phyloP scores from a whole-genome alignment of 2,888 invertebrate genomes.

The Agrenia bidenticulata region DNA sequence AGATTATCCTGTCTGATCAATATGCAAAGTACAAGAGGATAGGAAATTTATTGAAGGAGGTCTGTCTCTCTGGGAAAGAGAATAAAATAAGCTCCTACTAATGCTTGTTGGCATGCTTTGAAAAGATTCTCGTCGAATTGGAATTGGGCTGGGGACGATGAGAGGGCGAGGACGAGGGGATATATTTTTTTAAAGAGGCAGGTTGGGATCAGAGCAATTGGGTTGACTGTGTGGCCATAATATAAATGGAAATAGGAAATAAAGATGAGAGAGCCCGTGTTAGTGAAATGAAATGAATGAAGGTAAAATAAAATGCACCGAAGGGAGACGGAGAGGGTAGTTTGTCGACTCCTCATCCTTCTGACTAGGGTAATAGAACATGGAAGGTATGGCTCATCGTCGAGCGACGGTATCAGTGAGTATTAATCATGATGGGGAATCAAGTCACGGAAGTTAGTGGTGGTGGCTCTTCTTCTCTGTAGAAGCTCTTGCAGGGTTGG shows the following conservation, averaged over 20 bases:
- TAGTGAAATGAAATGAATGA: conserved; percentile 12
- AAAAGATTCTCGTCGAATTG: neutral
- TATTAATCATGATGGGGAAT: conserved; percentile 44
- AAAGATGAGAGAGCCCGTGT: conserved; percentile 3
- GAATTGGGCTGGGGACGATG: neutral
- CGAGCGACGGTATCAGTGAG: neutral
- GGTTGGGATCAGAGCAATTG: neutral
- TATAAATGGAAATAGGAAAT: conserved; percentile 15
- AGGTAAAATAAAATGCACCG: conserved; percentile 16
- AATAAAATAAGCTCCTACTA: conserved; percentile 24
- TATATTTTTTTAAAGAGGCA: conserved; percentile 7
- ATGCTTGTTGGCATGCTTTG: conserved; percentile 9
- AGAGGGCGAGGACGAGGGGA: too few relatives aligned
- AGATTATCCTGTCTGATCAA: conserved; percentile 53
- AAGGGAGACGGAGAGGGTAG: neutral
- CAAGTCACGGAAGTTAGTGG: conserved; percentile 38
- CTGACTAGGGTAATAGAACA: too few relatives aligned
- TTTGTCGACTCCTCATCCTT: too few relatives aligned
- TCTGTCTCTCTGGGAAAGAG: neutral
- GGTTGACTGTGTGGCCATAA: conserved; percentile 12
- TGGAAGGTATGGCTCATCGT: neutral
- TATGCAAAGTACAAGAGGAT: conserved; percentile 51
- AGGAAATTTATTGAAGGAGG: conserved; percentile 46
- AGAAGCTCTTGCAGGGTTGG: too few relatives aligned
- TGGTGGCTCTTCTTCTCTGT: too few relatives aligned